Evolutionary conservation across 2,113 vertebrate species (phyloP), one percentile per base, ranked within the genome.

Genomic region (Labeo rohita): DNA sequence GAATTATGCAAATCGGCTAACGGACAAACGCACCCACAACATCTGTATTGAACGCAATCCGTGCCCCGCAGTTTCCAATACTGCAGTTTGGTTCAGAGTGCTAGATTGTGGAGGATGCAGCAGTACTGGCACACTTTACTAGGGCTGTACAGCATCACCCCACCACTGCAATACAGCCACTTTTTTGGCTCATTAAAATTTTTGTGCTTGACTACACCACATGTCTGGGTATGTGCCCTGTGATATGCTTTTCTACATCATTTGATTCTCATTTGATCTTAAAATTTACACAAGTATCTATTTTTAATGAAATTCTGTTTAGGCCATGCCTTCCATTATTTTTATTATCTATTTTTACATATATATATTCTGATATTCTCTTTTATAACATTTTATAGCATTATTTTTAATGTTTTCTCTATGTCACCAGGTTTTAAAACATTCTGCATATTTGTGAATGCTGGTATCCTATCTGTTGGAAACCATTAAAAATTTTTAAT

Each of bases 1-100:
- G 72, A 74, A 74, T 74, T 74, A 74, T 74, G 72, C 21, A 74
- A 74, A 72, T 72, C 6, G 10, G 21, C 72, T 13, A 74, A 23
- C 2, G 43, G 72, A 47, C 21, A 74, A 23, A 49, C 3, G 45
- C 21, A 23, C 72, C 45, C 45, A 49, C 21, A 23, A 74, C n/a
- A 49, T 23, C 43, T 49, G 21, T 74, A 21, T 4, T 74, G 68
- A 43, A 34, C 1, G 68, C 13, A 21, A 43, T 72, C 43, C 39
- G 16, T 16, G 9, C 16, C 68, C 68, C 2, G 2, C 36, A 21
- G 68, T 72, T 72, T 43, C 36, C 3, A 16, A 11, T 21, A 72
- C 5, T 4, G 15, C 66, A 70, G 34, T 15, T 9, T 72, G 68
- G 21, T 74, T 74, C 21, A 12, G 39, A 74, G 10, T 3, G 43